Evolutionary conservation across 2,888 invertebrate genomes (phyloP).

Genomic region (Diploptera punctata): DNA sequence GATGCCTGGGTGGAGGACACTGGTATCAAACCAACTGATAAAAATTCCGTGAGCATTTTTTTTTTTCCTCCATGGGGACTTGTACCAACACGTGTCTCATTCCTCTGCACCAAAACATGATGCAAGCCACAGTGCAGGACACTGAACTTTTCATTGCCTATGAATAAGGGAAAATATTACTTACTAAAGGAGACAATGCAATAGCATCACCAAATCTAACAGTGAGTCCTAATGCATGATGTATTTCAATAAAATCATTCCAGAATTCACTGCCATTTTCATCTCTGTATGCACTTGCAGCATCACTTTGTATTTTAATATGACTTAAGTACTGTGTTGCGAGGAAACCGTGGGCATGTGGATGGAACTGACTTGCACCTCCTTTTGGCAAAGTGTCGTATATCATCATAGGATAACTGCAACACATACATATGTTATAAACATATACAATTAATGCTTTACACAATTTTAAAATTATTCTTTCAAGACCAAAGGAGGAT

Average conservation of each 20-base stretch:
- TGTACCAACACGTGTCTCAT: no score
- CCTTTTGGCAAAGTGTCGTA: slow-evolving; percentile 57
- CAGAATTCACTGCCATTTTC: slow-evolving; percentile 50
- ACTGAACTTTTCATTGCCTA: no score
- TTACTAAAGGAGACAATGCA: slow-evolving; percentile 52
- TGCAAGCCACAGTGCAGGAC: no score
- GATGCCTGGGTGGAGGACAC: no score
- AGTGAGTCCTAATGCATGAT: slow-evolving; percentile 52
- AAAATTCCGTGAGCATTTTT: no score
- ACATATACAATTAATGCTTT: no score
- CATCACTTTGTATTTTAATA: slow-evolving; percentile 51
- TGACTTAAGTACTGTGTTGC: slow-evolving; percentile 52
- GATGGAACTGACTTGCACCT: slow-evolving; percentile 58
- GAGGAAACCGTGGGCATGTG: slow-evolving; percentile 55
- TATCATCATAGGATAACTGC: slow-evolving; percentile 52
- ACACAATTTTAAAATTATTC: no score
- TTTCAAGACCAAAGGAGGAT: no score
- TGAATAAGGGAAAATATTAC: no score
- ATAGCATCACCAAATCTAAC: slow-evolving; percentile 49
- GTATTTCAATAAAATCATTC: slow-evolving; percentile 51
- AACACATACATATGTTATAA: neutral
- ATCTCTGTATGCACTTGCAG: slow-evolving; percentile 50
- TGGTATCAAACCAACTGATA: no score
- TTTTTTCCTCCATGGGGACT: no score
- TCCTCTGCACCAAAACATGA: no score